Percentiles rank a stretch among this genome's conserved stretches.
These are phyloP conservation scores for Tetranychus piercei DNA, from an alignment of 2,888 invertebrate species.

Conservation along the genomic window DNA sequence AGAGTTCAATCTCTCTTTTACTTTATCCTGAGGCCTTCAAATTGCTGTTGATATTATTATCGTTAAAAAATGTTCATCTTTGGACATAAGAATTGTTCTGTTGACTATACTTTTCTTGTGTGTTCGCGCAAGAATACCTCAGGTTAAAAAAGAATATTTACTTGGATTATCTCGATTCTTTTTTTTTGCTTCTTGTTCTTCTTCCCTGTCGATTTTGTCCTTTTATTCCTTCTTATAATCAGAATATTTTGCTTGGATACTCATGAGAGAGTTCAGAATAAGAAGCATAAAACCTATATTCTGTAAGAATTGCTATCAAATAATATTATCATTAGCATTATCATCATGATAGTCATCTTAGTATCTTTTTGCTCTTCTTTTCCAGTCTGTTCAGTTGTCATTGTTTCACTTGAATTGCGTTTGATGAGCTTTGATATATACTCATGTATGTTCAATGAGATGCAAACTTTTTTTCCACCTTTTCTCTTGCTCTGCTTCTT, in stretches of 20 bases:
- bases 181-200: too few relatives aligned
- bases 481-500: too few relatives aligned
- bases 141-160: too few relatives aligned
- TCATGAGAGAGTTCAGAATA: too few relatives aligned
- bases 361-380: background rate
- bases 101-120: background rate
- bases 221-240: too few relatives aligned
- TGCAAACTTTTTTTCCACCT: too few relatives aligned
- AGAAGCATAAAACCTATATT: background rate
- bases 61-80: background rate
- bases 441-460: too few relatives aligned
- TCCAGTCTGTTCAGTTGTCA: background rate
- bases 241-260: too few relatives aligned
- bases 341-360: background rate
- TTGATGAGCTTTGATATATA: too few relatives aligned
- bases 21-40: background rate
- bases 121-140: too few relatives aligned
- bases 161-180: too few relatives aligned
- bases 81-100: background rate
- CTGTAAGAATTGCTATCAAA: background rate
- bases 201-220: too few relatives aligned
- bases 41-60: background rate
- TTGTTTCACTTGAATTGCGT: background rate
- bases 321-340: background rate
- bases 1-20: background rate